These are phyloP conservation scores for Tuberolachnus salignus DNA, from an alignment of 2,888 invertebrate genomes.

Conservation along the genomic window DNA sequence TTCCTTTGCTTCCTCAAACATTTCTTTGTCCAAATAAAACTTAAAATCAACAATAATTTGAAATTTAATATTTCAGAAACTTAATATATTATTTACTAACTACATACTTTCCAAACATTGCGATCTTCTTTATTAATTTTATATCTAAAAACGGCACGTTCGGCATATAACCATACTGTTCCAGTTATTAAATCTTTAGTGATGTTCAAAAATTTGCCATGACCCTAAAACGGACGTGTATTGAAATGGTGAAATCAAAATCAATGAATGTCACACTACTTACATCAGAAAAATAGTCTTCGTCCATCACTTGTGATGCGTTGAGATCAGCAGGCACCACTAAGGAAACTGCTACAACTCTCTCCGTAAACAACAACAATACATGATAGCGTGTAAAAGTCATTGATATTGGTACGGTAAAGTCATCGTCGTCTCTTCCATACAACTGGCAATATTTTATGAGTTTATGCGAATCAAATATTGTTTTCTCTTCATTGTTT, in stretches of 20 bases:
- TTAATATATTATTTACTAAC: neutral
- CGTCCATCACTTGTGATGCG: slow-evolving; percentile 74
- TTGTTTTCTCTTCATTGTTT: slow-evolving; percentile 65
- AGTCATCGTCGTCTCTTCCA: slow-evolving; percentile 62
- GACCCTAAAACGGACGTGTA: slow-evolving; percentile 63
- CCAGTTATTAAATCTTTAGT: slow-evolving; percentile 79
- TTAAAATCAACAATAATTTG: slow-evolving; percentile 57
- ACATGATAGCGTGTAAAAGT: slow-evolving; percentile 91
- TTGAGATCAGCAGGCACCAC: slow-evolving; percentile 85
- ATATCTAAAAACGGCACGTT: slow-evolving; percentile 83
- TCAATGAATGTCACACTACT: slow-evolving; percentile 31
- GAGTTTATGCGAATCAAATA: slow-evolving; percentile 63
- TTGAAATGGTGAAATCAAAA: neutral
- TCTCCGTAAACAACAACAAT: slow-evolving; percentile 80
- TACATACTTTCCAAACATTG: slow-evolving; percentile 75
- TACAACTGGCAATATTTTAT: slow-evolving; percentile 59
- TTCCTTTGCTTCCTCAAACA: slow-evolving; percentile 85
- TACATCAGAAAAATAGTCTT: slow-evolving; percentile 38
- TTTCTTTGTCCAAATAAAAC: slow-evolving; percentile 82
- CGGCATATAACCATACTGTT: slow-evolving; percentile 85
- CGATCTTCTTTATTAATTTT: slow-evolving; percentile 83
- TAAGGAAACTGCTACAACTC: slow-evolving; percentile 82
- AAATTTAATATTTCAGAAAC: neutral
- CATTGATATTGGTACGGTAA: slow-evolving; percentile 71
- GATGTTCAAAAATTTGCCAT: slow-evolving; percentile 80